These are phyloP conservation scores for Plusia festucae DNA, from an alignment of 2,888 invertebrate genomes.

Conservation along the genomic window DNA sequence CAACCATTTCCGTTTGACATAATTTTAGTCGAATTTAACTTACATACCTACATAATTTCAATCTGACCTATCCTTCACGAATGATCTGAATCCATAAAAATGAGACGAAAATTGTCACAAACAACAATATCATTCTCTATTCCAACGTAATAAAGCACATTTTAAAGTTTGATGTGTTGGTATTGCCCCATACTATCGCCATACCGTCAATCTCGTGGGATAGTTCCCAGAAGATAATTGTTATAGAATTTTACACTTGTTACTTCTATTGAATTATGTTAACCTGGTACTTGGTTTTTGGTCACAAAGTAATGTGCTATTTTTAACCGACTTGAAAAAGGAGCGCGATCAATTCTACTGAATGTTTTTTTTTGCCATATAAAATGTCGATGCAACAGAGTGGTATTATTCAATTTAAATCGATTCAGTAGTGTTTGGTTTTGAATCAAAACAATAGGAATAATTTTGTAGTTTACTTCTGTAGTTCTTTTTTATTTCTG, in stretches of 20 bases:
- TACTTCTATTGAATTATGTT: conserved; percentile 69
- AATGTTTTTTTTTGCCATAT: too few species aligned
- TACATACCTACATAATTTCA: conserved; percentile 7
- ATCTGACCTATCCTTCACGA: conserved; percentile 52
- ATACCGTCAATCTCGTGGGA: conserved; percentile 80
- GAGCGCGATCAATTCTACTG: too few species aligned
- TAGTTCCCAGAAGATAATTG: conserved; percentile 76
- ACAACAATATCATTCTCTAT: conserved; percentile 21
- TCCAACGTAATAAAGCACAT: conserved; percentile 19
- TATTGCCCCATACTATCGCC: conserved; percentile 62
- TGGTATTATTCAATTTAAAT: too few species aligned
- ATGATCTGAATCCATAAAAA: conserved; percentile 55
- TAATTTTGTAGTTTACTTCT: too few species aligned
- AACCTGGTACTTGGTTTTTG: conserved; percentile 66
- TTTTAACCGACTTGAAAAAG: too few species aligned
- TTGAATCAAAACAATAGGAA: too few species aligned
- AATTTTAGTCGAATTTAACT: conserved; percentile 22
- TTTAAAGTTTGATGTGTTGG: conserved; percentile 31
- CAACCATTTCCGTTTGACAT: conserved; percentile 23
- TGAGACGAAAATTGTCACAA: conserved; percentile 29
- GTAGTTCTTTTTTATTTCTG: too few species aligned
- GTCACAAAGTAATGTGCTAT: conserved; percentile 25
- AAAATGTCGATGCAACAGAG: too few species aligned
- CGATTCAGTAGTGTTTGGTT: too few species aligned
- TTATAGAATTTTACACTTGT: conserved; percentile 63